Base-by-base conservation (phyloP, 2,797 vertebrate genomes). In the Enteromius viviparus region DNA sequence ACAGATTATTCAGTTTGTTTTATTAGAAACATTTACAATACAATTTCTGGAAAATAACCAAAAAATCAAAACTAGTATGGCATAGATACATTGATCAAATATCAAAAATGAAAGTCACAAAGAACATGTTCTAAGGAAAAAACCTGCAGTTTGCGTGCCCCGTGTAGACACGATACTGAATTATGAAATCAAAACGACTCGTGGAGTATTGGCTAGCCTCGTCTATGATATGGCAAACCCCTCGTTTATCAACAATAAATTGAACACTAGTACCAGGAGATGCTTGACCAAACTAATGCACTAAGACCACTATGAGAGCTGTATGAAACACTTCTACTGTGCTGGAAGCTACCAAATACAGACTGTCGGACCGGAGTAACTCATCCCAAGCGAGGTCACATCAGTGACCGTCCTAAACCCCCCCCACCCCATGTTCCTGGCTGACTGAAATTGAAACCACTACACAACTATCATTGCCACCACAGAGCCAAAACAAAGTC, bases 21-120 rank as follows among this genome's bases (percentile, higher is more conserved):
- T 96, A 96, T 95, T 96, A 95, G 92, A 95, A 96, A 96, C 94
- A 95, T 95, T 95, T 95, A 95, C 95, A 95, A 94, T 95, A 95
- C 94, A 95, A 94, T 92, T 94, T 94, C 95, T 93, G 89, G 86
- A 95, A 94, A 94, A 94, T 94, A 93, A 95, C 92, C 91, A 93
- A 95, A 94, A 87, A 94, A 94, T 91, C 92, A 93, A 93, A 96
- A 94, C 94, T 95, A 94, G 93, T 93, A 96, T 95, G 94, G 94
- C 91, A 94, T 94, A 94, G 92, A 94, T 95, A 95, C 93, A 94
- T 93, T 93, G 94, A 94, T 94, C 94, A 93, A 94, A 94, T 93
- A 91, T 93, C 90, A 92, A 92, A 94, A 94, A 91, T 91, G 89
- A 91, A 92, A 93, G 91, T 93, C 93, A 95, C 94, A 93, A 92